Conservation (phyloP, 2,888 invertebrate genomes). For the Unio delphinus region DNA sequence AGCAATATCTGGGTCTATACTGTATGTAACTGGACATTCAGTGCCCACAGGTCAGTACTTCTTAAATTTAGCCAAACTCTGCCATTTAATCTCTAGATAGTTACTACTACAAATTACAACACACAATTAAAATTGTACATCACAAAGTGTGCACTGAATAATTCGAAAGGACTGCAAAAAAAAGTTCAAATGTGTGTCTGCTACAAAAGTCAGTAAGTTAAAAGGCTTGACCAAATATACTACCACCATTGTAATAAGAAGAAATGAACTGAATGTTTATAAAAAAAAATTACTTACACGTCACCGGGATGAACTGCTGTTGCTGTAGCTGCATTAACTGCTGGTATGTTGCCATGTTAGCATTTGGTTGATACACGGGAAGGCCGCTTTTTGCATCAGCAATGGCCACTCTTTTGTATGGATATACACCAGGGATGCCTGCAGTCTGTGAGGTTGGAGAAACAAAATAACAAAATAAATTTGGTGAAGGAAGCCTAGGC, state of each 20-base stretch:
- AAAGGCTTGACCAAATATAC: not conserved
- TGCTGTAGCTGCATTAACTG: conserved; percentile 74
- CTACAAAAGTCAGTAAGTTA: too few relatives aligned
- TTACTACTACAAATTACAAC: too few relatives aligned
- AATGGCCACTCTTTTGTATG: conserved; percentile 91
- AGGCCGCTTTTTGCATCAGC: conserved; percentile 89
- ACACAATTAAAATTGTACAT: too few relatives aligned
- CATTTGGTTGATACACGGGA: conserved; percentile 82
- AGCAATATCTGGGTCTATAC: too few relatives aligned
- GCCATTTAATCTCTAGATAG: too few relatives aligned
- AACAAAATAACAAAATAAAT: not conserved
- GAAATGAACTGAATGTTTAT: not conserved
- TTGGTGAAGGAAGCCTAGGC: conserved; percentile 1
- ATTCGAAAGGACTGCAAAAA: too few relatives aligned
- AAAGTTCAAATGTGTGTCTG: too few relatives aligned
- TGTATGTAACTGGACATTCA: too few relatives aligned
- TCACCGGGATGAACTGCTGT: conserved; percentile 53
- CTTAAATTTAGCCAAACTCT: too few relatives aligned
- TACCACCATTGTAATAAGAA: not conserved
- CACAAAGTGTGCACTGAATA: too few relatives aligned
- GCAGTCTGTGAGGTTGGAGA: conserved; percentile 29
- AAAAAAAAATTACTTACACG: conserved; percentile 54
- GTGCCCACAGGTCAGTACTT: too few relatives aligned
- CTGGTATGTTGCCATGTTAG: conserved; percentile 81
- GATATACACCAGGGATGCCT: conserved; percentile 35